These are phyloP conservation scores for Acanthosepion lycidas DNA, from an alignment of 2,888 invertebrate genomes.

Conservation along the genomic window DNA sequence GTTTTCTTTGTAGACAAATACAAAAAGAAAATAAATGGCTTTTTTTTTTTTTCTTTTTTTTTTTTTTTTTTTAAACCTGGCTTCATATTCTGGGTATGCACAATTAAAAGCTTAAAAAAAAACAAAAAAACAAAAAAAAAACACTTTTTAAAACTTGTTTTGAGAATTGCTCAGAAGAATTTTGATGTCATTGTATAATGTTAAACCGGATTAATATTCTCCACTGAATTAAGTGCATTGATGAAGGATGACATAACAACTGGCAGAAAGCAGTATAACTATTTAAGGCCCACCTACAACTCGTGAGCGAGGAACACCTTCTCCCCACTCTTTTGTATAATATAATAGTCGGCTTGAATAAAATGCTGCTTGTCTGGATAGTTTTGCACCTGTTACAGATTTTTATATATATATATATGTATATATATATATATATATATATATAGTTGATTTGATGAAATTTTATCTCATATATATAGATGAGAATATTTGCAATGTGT, in stretches of 20 bases:
- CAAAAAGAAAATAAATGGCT: background rate
- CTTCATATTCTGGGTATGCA: background rate
- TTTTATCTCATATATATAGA: no score
- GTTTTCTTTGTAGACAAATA: background rate
- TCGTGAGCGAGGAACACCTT: background rate
- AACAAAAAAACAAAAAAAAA: background rate
- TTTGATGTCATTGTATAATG: background rate
- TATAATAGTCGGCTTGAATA: background rate
- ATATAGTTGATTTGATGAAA: no score
- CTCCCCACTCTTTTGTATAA: background rate
- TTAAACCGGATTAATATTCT: no score
- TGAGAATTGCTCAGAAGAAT: background rate
- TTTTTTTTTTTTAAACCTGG: background rate
- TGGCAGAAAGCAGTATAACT: background rate
- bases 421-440: no score
- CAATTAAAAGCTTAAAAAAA: background rate
- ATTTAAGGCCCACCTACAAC: background rate
- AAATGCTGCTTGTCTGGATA: background rate
- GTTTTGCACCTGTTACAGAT: background rate
- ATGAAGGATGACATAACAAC: background rate
- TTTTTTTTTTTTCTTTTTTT: background rate
- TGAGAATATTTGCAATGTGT: no score
- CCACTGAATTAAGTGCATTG: no score
- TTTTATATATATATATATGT: no score
- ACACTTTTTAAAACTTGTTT: constrained; percentile 4